Base-by-base conservation (phyloP, 2,113 vertebrate genomes). In the Zosterops hypoxanthus region DNA sequence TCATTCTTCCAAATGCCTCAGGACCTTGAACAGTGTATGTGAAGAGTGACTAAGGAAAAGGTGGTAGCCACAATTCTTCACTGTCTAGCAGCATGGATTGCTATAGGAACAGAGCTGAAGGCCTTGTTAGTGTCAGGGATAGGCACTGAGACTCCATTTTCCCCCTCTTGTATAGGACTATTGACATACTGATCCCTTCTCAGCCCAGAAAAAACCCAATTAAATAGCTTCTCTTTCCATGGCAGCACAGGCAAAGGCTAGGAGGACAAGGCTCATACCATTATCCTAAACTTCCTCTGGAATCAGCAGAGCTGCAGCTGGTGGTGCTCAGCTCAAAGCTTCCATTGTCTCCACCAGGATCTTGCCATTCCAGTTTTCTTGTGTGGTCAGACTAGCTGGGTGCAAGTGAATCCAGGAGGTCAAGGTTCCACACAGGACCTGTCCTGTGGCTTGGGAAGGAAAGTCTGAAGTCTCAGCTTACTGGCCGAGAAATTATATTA, bases 241-340 rank as follows among this genome's bases (percentile, higher is more conserved):
- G 33, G 28, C 44, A 92, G 57, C 34, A 12, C 1, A 1, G 47
- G 72, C 42, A 34, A 42, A 25, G 17, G n/a, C 53, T 31, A 3
- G 15, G 36, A 50, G 57, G 33, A n/a, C 2, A 4, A 29, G 61
- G 17, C 31, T 73, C 2, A 0, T 44, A 5, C 22, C 4, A 1
- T 22, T 52, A 13, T 64, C 46, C 42, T 50, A 33, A 82, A 13
- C 11, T 47, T 16, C 8, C 36, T 39, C 33, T 26, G 11, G 31
- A 36, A 19, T 24, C 20, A 23, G 41, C 31, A 61, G 77, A 61
- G 29, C 41, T 52, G 33, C 21, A 33, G 28, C 25, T 31, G 29
- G 41, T 2, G 1, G 44, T 69, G 53, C 52, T 80, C 3, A 4
- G 47, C 44, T 76, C 20, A 41, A 57, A 75, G 70, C 12, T 69